Evolutionary conservation across 2,113 vertebrate species (phyloP), one percentile per base, ranked within the genome.

Genomic region (Tachysurus fulvidraco): DNA sequence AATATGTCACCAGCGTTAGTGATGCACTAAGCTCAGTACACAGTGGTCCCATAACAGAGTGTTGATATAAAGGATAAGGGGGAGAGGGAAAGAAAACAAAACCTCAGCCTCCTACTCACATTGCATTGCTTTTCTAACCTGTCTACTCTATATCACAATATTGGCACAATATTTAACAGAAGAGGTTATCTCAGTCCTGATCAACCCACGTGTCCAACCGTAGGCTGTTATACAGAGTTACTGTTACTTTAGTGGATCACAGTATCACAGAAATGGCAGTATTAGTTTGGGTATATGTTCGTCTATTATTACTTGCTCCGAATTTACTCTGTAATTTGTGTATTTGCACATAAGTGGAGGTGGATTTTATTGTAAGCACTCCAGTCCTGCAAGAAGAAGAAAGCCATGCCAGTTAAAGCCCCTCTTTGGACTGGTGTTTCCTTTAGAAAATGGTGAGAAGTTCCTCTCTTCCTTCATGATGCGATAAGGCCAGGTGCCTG

Each of bases 401-500:
- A 88, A 86, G 79, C 28, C 80, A 67, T 86, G 60, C 64, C 55
- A 83, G 79, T 73, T 76, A 87, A 84, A 84, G 85, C 82, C 83
- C 17, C 81, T 86, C 77, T 71, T 84, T 85, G 82, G 84, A 84
- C 84, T 60, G 59, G 64, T 78, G 89, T 88, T 85, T 62, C 79
- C 79, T 89, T 87, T 88, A 84, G 87, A 88, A 88, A 90, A 71
- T 25, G 64, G 65, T 83, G 55, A 83, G 88, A 88, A 83, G 82
- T 90, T 86, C 83, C 84, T 52, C 54, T 87, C 71, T 88, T 90
- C 80, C 86, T 83, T 82, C 57, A 81, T 69, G 85, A 74, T 55
- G 60, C 28, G 90, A 89, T 91, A 88, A 91, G 83, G 74, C 88
- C 85, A 85, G 87, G 90, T 88, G 87, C 87, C 83, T 89, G 85